These are phyloP conservation scores for Varecia variegata DNA, from an alignment of 2,797 vertebrate genomes.

Conservation along the genomic window DNA sequence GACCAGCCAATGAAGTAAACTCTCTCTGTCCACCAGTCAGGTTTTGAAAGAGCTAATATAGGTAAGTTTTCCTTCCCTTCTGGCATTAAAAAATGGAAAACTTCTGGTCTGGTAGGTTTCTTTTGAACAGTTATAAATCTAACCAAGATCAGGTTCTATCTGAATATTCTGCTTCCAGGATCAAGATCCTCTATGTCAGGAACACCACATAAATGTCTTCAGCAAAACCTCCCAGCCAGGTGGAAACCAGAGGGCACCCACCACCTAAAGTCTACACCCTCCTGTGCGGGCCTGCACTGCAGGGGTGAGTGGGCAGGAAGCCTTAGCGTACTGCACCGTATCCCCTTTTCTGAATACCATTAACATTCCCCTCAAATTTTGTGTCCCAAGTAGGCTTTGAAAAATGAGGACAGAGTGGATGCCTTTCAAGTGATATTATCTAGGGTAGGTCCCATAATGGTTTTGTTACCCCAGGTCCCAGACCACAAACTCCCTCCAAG, in stretches of 20 bases:
- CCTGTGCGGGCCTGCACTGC: neutral
- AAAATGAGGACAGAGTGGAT: neutral
- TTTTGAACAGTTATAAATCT: neutral
- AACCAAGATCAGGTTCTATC: neutral
- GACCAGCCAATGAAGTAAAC: neutral
- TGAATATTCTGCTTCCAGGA: neutral
- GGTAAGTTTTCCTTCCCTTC: neutral
- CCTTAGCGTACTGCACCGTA: neutral
- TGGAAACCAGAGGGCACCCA: neutral
- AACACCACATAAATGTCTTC: neutral
- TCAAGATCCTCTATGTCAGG: neutral
- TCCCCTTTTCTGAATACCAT: neutral
- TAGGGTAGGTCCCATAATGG: rapidly evolving
- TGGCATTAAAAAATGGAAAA: slow-evolving; percentile 19
- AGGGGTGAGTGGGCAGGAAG: neutral
- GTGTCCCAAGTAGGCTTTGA: neutral
- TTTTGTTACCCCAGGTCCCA: neutral
- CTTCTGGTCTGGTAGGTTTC: neutral
- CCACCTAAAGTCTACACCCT: neutral
- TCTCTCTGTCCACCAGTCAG: neutral
- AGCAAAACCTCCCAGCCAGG: neutral
- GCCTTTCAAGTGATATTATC: neutral
- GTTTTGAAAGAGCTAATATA: slow-evolving; percentile 20
- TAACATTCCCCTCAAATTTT: neutral
- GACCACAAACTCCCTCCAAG: neutral